Evolutionary conservation across 1,140 invertebrate species (phyloP).

Genomic region (Apis dorsata): DNA sequence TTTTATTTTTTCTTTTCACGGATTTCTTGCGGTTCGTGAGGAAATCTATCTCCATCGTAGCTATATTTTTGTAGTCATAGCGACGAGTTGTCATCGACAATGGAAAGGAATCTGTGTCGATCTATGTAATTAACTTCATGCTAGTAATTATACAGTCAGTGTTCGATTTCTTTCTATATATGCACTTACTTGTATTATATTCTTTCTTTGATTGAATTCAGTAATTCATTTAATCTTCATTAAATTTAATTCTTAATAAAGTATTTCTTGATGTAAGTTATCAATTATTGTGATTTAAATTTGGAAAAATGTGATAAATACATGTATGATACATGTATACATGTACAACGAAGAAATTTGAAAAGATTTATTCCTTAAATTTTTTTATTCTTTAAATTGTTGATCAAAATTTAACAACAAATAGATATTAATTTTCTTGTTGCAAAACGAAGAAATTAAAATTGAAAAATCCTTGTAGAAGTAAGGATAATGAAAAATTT

Average conservation of each 20-base stretch:
- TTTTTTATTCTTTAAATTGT: background rate
- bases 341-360: no score
- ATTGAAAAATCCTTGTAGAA: no score
- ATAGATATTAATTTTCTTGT: background rate
- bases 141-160: background rate
- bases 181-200: background rate
- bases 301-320: background rate
- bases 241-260: background rate
- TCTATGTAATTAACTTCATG: background rate
- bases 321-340: background rate
- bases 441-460: background rate
- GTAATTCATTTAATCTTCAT: background rate
- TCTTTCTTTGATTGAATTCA: background rate
- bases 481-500: no score
- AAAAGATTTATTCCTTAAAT: background rate
- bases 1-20: constrained; percentile 25
- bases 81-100: constrained; percentile 1
- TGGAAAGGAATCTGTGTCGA: constrained; percentile 12
- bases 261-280: background rate
- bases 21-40: constrained; percentile 42
- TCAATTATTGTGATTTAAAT: background rate
- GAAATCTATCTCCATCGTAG: constrained; percentile 31
- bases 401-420: background rate
- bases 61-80: constrained; percentile 15
- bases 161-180: background rate